Evolutionary conservation across 2,113 vertebrate genomes (phyloP).

Genomic region (Nothobranchius furzeri): DNA sequence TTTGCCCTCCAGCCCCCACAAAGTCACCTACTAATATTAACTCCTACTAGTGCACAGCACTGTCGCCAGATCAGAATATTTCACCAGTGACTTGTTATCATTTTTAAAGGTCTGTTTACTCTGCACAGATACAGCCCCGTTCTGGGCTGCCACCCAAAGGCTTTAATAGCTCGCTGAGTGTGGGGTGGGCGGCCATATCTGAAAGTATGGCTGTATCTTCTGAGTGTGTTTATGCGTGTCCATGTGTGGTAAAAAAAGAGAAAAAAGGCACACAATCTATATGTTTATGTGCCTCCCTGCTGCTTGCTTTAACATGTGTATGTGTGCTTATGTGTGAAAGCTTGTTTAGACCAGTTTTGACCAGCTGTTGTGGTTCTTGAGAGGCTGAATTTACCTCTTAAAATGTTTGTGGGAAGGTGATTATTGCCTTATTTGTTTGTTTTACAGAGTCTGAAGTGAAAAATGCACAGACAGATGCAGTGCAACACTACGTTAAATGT

Average conservation of each 20-base stretch:
- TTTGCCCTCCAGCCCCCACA: constrained; percentile 36
- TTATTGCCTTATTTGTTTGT: constrained; percentile 62
- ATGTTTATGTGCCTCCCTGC: constrained; percentile 20
- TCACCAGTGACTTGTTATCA: constrained; percentile 61
- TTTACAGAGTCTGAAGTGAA: constrained; percentile 47
- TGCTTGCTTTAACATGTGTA: neutral
- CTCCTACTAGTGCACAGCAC: constrained; percentile 46
- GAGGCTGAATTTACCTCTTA: constrained; percentile 65
- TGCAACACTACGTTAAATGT: constrained; percentile 1
- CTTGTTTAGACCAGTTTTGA: constrained; percentile 34
- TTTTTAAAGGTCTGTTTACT: constrained; percentile 72
- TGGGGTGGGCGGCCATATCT: constrained; percentile 67
- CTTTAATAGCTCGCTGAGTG: constrained; percentile 63
- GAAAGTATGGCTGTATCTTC: constrained; percentile 26
- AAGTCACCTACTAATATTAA: constrained; percentile 47
- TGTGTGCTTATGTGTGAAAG: constrained; percentile 7
- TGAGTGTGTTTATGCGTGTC: constrained; percentile 1
- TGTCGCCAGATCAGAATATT: constrained; percentile 33
- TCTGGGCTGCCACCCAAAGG: constrained; percentile 59
- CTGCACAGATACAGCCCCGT: constrained; percentile 7
- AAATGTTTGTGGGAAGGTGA: constrained; percentile 62
- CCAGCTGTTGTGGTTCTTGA: constrained; percentile 56
- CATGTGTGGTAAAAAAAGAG: constrained; percentile 9
- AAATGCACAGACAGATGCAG: constrained; percentile 41
- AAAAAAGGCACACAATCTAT: constrained; percentile 17